Conservation (phyloP, 1,140 invertebrate species). For the Lithobius niger region DNA sequence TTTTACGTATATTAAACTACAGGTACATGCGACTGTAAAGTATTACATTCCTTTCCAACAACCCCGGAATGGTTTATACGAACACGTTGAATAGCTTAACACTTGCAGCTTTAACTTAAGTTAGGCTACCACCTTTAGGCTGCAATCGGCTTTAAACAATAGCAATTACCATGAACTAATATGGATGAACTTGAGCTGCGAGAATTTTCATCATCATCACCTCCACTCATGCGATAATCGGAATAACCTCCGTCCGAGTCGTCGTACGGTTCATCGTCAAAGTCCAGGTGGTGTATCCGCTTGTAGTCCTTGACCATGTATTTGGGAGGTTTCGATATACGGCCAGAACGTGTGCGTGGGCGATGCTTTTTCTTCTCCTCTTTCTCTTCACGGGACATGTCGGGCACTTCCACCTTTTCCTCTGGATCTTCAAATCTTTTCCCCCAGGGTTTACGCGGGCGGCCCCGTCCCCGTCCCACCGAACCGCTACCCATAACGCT, state of each 20-base stretch:
- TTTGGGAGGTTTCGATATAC: conserved; percentile 47
- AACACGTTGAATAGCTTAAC: too few species aligned
- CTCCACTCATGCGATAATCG: conserved; percentile 41
- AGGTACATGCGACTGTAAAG: too few species aligned
- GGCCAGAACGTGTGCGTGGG: conserved; percentile 44
- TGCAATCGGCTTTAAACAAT: too few species aligned
- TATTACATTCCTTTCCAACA: too few species aligned
- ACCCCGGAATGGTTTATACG: too few species aligned
- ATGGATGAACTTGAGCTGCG: background rate
- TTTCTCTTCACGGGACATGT: conserved; percentile 36
- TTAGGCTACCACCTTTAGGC: too few species aligned
- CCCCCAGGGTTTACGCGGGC: conserved; percentile 9
- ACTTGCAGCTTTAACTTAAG: too few species aligned
- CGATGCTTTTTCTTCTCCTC: conserved; percentile 43
- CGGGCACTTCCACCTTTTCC: conserved; percentile 27
- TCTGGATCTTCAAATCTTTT: conserved; percentile 27
- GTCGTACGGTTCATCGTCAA: conserved; percentile 43
- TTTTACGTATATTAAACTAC: too few species aligned
- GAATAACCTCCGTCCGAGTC: conserved; percentile 52
- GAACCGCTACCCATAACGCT: conserved; percentile 7
- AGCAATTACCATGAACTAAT: background rate
- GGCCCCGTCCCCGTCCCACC: conserved; percentile 9
- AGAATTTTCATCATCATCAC: conserved; percentile 32
- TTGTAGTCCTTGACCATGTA: conserved; percentile 55
- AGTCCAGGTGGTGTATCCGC: conserved; percentile 45